Percentiles rank a stretch among this genome's conserved stretches.
Evolutionary conservation across 2,797 vertebrate genomes (phyloP).

Genomic region (Myotis planiceps): DNA sequence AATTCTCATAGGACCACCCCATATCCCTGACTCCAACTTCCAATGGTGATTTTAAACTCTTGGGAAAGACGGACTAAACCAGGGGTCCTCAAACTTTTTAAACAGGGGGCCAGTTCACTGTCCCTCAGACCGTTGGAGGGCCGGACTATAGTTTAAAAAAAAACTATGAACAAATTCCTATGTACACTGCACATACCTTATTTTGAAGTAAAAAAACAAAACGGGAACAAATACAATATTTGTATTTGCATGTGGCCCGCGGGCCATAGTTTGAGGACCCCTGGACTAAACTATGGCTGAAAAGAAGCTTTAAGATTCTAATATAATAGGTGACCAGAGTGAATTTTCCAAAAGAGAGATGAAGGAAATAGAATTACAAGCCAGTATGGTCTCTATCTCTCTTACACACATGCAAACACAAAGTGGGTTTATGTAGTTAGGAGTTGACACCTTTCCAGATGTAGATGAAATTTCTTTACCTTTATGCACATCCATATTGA

Average conservation of each 20-base stretch:
- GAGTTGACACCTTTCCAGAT: not conserved
- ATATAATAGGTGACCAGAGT: not conserved
- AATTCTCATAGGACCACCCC: not conserved
- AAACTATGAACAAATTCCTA: no score
- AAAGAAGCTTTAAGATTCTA: not conserved
- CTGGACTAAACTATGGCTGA: not conserved
- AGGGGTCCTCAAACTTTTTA: no score
- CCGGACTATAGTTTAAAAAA: no score
- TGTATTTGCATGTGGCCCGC: no score
- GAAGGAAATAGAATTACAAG: not conserved
- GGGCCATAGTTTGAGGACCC: no score
- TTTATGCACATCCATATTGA: slow-evolving; percentile 98
- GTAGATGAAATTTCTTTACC: slow-evolving; percentile 85
- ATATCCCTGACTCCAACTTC: not conserved
- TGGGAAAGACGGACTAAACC: not conserved
- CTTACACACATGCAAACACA: not conserved
- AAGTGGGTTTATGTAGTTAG: not conserved
- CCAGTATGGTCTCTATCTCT: not conserved
- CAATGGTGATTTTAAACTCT: not conserved
- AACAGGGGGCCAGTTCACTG: no score
- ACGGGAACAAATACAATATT: no score
- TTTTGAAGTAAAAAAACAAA: no score
- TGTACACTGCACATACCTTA: no score
- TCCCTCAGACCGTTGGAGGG: no score
- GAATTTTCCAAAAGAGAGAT: not conserved